Percentiles rank a stretch among this genome's conserved stretches.
Evolutionary conservation across 1,140 invertebrate species (phyloP).

Genomic region (Dinoponera quadriceps): DNA sequence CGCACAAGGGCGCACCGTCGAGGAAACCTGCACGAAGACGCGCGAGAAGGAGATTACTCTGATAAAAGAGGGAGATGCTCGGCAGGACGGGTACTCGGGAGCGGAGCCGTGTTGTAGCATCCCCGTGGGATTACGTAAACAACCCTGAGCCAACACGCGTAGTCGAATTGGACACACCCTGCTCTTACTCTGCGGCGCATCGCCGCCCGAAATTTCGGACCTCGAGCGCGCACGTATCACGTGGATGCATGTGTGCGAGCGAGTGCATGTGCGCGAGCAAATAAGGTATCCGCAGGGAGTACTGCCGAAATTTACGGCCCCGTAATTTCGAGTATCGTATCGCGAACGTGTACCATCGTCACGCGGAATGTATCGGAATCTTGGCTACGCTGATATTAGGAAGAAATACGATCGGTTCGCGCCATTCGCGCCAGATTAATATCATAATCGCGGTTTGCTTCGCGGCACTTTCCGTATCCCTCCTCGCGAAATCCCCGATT

Average conservation of each 20-base stretch:
- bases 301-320: constrained; percentile 41
- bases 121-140: constrained; percentile 69
- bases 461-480: no score
- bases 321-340: constrained; percentile 39
- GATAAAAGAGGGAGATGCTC: constrained; percentile 43
- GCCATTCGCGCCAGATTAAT: not conserved
- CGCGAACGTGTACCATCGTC: constrained; percentile 17
- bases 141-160: constrained; percentile 59
- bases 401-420: not conserved
- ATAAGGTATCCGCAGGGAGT: constrained; percentile 10
- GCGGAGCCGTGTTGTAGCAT: constrained; percentile 59
- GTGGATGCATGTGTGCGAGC: not conserved
- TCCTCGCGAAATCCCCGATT: no score
- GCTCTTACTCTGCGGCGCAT: constrained; percentile 18
- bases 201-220: constrained; percentile 54
- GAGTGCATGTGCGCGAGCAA: constrained; percentile 20
- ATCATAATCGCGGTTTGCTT: not conserved
- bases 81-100: not conserved
- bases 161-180: constrained; percentile 71
- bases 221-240: constrained; percentile 11
- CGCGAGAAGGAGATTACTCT: constrained; percentile 26
- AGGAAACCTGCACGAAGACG: constrained; percentile 13
- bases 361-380: not conserved
- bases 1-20: constrained; percentile 36
- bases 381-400: not conserved